These are phyloP conservation scores for Thelaira solivaga DNA, from an alignment of 2,888 invertebrate genomes.

Conservation along the genomic window DNA sequence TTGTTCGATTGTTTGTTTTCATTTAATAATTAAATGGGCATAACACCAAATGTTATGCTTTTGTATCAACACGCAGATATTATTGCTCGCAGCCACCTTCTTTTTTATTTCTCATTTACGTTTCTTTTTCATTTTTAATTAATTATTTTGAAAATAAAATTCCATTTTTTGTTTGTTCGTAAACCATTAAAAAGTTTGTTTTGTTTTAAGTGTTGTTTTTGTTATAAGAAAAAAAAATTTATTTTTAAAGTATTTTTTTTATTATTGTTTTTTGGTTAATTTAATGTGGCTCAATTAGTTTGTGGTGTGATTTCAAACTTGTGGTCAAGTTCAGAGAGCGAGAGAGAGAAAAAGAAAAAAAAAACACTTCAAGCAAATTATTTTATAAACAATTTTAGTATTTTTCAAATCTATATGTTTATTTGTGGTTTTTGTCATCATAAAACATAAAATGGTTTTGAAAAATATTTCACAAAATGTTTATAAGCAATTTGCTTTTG, in stretches of 20 bases:
- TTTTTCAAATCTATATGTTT: conserved; percentile 21
- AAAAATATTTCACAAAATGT: conserved; percentile 18
- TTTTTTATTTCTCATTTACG: background rate
- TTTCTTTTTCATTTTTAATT: conserved; percentile 27
- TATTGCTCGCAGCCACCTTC: conserved; percentile 77
- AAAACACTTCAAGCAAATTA: conserved; percentile 41
- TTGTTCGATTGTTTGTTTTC: conserved; percentile 72
- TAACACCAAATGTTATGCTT: conserved; percentile 73
- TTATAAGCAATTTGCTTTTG: conserved; percentile 39
- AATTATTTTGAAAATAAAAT: conserved; percentile 15
- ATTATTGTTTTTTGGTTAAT: background rate
- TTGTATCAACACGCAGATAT: conserved; percentile 77
- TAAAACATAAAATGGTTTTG: conserved; percentile 25
- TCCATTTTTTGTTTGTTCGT: no score
- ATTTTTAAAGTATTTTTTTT: background rate
- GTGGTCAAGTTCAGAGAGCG: no score
- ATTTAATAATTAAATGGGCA: conserved; percentile 64
- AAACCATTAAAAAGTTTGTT: conserved; percentile 45
- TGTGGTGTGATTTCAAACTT: background rate
- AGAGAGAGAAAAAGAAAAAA: no score
- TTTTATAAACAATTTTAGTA: conserved; percentile 54
- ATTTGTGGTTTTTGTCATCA: conserved; percentile 24
- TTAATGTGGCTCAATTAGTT: conserved; percentile 33
- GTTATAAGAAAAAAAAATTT: background rate
- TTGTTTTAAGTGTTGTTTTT: background rate